phyloP scores from a whole-genome alignment of 2,888 invertebrate genomes.

The Eristalinus aeneus region DNA sequence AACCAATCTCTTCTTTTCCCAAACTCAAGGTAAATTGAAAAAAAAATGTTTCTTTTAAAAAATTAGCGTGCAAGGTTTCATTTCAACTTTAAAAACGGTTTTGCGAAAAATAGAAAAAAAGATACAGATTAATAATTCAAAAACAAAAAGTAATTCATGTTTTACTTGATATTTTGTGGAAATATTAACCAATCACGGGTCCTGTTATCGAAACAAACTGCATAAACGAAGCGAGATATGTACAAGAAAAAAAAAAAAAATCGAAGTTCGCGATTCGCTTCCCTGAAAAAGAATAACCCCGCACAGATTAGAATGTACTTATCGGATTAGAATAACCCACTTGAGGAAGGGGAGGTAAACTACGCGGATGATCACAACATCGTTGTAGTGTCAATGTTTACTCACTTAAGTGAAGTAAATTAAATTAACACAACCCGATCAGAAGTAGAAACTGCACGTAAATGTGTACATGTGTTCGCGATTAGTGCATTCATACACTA shows the following conservation, averaged over 20 bases:
- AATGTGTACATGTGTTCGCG: not conserved
- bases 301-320: not conserved
- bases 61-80: no score
- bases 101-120: no score
- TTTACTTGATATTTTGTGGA: no score
- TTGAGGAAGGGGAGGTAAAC: not conserved
- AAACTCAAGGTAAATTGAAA: no score
- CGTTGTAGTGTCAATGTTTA: conserved; percentile 10
- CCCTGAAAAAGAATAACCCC: not conserved
- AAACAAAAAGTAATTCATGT: no score
- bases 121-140: no score
- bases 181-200: no score
- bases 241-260: not conserved
- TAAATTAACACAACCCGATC: conserved; percentile 38
- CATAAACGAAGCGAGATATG: no score
- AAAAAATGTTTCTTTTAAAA: no score
- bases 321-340: conserved; percentile 25
- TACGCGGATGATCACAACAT: not conserved
- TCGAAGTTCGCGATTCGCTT: not conserved
- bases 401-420: conserved; percentile 29
- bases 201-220: no score
- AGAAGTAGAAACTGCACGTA: conserved; percentile 22
- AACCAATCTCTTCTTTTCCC: no score
- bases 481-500: conserved; percentile 3
- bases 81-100: no score